Percentiles rank a stretch among this genome's conserved stretches.
phyloP scores from a whole-genome alignment of 1,140 invertebrate genomes.

The Aphaenogaster floridana region DNA sequence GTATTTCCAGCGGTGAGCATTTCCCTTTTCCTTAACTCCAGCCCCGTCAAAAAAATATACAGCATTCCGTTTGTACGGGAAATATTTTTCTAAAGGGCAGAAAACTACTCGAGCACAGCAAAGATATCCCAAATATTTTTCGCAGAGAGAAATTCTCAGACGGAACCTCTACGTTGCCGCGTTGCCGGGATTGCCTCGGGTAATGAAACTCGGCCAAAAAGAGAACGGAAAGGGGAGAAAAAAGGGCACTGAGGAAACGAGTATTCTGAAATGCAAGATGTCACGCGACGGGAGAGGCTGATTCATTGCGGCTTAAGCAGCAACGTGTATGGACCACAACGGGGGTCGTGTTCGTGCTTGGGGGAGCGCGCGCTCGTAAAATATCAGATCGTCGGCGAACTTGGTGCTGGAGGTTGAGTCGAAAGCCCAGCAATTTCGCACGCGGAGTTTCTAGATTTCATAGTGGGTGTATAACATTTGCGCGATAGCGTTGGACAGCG shows the following conservation, averaged over 20 bases:
- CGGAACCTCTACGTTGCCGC: background rate
- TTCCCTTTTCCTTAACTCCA: background rate
- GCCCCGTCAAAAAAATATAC: background rate
- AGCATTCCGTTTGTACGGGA: background rate
- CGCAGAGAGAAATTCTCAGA: background rate
- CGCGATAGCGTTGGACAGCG: background rate
- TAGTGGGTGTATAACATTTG: background rate
- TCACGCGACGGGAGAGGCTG: background rate
- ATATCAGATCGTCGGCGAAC: background rate
- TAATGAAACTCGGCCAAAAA: constrained; percentile 67
- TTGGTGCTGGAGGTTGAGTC: background rate
- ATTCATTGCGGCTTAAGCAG: background rate
- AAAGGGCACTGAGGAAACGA: background rate
- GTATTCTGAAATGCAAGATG: constrained; percentile 27
- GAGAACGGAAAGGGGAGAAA: constrained; percentile 19
- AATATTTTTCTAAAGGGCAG: background rate
- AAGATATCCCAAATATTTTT: constrained; percentile 35
- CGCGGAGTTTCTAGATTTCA: background rate
- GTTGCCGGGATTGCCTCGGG: constrained; percentile 57
- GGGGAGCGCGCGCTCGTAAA: background rate
- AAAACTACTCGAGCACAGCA: background rate
- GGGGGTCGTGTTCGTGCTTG: background rate
- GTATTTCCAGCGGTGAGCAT: background rate
- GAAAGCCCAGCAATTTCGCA: background rate
- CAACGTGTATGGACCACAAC: background rate